Conservation (phyloP, 2,113 vertebrate genomes). For the Herpailurus yagouaroundi region DNA sequence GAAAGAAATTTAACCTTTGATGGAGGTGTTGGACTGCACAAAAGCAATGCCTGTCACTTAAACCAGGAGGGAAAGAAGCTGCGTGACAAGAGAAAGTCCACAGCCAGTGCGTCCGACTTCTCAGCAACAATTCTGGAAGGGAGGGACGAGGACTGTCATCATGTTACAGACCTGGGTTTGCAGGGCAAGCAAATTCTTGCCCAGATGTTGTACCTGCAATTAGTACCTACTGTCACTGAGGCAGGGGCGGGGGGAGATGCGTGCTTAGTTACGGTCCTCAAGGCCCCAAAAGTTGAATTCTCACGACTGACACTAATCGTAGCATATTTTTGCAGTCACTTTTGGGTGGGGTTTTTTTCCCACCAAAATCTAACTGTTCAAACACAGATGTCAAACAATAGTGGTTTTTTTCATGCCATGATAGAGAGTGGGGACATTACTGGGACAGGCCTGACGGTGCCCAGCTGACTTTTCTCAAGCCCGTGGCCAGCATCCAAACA, state of each 20-base stretch:
- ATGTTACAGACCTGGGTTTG: neutral
- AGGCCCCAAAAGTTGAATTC: neutral
- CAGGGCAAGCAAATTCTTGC: neutral
- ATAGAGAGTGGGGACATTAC: neutral
- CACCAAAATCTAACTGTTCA: neutral
- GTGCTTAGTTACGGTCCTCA: neutral
- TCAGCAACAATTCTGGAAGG: neutral
- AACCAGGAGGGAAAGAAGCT: neutral
- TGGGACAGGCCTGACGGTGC: neutral
- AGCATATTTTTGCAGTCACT: neutral
- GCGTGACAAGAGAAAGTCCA: neutral
- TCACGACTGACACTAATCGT: neutral
- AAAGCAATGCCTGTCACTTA: neutral
- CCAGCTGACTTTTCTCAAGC: neutral
- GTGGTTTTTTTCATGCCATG: neutral
- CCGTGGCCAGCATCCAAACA: neutral
- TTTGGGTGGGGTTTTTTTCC: neutral
- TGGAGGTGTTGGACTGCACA: neutral
- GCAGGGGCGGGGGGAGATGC: neutral
- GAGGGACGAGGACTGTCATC: neutral
- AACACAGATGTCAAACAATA: neutral
- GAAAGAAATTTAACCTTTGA: neutral
- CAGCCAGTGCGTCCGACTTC: neutral
- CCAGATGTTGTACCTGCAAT: neutral
- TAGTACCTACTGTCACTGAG: neutral